phyloP scores from a whole-genome alignment of 2,888 invertebrate species.

The Limnephilus lunatus region DNA sequence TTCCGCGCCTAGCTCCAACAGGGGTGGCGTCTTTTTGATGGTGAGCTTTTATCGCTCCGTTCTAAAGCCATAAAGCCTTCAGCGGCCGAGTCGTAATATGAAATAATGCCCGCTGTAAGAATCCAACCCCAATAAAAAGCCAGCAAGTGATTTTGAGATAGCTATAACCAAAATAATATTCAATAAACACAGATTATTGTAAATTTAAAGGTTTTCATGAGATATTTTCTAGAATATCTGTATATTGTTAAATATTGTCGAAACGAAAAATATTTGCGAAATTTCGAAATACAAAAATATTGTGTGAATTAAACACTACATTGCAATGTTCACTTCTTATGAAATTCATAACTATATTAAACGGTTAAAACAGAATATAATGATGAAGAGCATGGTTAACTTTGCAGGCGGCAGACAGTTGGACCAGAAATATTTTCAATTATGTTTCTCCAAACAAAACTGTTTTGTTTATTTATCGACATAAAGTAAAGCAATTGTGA shows the following conservation, averaged over 20 bases:
- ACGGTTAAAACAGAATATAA: no score
- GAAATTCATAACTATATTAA: no score
- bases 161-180: not conserved
- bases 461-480: no score
- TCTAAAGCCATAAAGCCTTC: slow-evolving; percentile 48
- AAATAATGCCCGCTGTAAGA: slow-evolving; percentile 51
- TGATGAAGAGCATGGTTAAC: no score
- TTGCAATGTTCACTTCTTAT: no score
- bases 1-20: not conserved
- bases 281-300: not conserved
- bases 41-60: slow-evolving; percentile 49
- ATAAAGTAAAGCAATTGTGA: no score
- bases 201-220: not conserved
- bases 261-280: not conserved
- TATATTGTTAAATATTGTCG: not conserved
- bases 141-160: slow-evolving; percentile 30
- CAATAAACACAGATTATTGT: not conserved
- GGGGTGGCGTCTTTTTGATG: slow-evolving; percentile 48
- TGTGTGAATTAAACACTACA: no score
- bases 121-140: slow-evolving; percentile 42
- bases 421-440: no score
- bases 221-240: not conserved
- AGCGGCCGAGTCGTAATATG: slow-evolving; percentile 43
- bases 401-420: no score
- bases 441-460: no score